phyloP scores from a whole-genome alignment of 2,113 vertebrate genomes.

The Dolichotis patagonum region DNA sequence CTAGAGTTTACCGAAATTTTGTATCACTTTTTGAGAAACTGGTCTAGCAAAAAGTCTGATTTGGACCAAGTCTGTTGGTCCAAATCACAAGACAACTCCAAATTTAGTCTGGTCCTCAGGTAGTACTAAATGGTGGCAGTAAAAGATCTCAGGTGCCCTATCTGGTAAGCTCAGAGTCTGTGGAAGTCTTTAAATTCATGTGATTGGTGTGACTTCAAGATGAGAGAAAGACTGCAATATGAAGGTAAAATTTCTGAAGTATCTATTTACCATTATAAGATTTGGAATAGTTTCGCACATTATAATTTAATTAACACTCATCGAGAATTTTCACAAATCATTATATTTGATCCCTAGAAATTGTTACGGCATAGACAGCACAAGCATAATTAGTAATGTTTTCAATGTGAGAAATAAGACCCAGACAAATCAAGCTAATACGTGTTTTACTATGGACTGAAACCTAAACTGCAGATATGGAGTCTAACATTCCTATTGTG shows the following conservation, averaged over 20 bases:
- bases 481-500: background rate
- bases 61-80: background rate
- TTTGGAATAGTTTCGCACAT: background rate
- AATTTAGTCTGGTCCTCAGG: background rate
- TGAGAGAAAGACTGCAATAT: background rate
- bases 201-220: background rate
- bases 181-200: background rate
- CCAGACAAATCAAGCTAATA: background rate
- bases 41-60: background rate
- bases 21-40: background rate
- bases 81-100: background rate
- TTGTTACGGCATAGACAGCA: background rate
- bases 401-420: background rate
- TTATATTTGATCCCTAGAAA: background rate
- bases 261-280: background rate
- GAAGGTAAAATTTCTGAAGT: background rate
- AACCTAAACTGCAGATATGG: background rate
- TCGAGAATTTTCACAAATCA: constrained; percentile 1
- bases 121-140: background rate
- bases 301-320: background rate
- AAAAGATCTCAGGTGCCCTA: background rate
- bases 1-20: background rate
- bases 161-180: background rate
- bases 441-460: background rate
- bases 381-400: background rate